Percentiles rank a stretch among this genome's conserved stretches.
Conservation (phyloP, 53 echinoderm and acorn worm species). For the Temnopleurus reevesii region DNA sequence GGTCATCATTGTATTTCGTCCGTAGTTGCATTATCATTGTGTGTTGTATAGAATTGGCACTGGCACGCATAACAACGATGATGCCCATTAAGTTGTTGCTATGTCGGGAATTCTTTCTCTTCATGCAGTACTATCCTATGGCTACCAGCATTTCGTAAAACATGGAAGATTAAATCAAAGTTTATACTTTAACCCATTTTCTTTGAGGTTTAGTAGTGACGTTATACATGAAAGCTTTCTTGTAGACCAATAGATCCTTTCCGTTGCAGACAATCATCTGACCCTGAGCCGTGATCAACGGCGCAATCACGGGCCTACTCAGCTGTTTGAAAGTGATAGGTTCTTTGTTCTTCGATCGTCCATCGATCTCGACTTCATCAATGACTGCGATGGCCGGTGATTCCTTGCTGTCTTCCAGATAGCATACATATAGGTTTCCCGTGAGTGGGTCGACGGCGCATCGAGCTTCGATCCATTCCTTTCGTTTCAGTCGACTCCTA, state of each 20-base stretch:
- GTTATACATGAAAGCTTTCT: background rate
- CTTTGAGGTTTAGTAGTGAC: background rate
- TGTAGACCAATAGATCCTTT: conserved; percentile 6
- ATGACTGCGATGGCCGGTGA: background rate
- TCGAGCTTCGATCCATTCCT: background rate
- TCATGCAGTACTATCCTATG: no score
- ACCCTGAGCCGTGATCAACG: background rate
- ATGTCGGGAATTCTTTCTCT: no score
- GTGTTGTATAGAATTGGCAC: no score
- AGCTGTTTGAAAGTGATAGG: background rate
- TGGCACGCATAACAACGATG: no score
- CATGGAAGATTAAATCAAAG: no score
- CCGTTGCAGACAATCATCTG: conserved; percentile 39
- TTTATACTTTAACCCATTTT: conserved; percentile 43
- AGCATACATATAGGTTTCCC: background rate
- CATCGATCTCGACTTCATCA: conserved; percentile 34
- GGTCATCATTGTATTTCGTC: no score
- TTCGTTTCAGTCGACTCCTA: background rate
- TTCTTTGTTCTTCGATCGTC: background rate
- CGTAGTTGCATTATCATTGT: no score
- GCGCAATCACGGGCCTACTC: conserved; percentile 13
- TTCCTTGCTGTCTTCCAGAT: background rate
- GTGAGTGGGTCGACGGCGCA: conserved; percentile 13
- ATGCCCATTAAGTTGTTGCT: no score
- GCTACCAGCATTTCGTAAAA: no score